Percentiles rank a stretch among this genome's conserved stretches.
phyloP scores from a whole-genome alignment of 2,888 invertebrate genomes.

The Lochmaea capreae region DNA sequence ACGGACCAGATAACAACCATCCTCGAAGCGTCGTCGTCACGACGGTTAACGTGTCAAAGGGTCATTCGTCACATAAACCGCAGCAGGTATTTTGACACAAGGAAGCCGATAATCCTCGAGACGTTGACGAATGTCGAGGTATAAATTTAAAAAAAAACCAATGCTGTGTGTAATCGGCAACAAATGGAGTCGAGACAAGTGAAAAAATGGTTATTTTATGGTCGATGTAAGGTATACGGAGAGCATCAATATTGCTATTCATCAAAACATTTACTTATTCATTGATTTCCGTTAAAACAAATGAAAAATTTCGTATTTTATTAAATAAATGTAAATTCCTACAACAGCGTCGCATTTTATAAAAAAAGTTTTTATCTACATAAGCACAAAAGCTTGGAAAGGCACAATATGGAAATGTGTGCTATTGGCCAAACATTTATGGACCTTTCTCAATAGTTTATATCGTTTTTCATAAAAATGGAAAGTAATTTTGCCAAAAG shows the following conservation, averaged over 20 bases:
- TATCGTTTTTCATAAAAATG: no score
- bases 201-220: constrained; percentile 37
- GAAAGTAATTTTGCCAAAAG: no score
- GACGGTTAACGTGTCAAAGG: constrained; percentile 46
- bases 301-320: background rate
- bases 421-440: no score
- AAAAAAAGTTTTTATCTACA: no score
- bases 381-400: no score
- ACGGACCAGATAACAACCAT: constrained; percentile 10
- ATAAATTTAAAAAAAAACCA: constrained; percentile 51
- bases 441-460: no score
- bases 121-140: constrained; percentile 50
- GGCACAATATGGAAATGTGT: no score
- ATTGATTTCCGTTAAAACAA: background rate
- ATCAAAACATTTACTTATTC: no score
- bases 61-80: constrained; percentile 44
- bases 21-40: constrained; percentile 27
- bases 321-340: no score
- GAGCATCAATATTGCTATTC: no score
- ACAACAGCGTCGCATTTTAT: no score
- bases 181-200: constrained; percentile 43
- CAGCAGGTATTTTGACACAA: constrained; percentile 42
- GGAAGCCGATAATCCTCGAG: constrained; percentile 45
- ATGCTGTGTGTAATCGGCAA: constrained; percentile 49
- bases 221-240: background rate